A percentile compares a stretch with the other conserved stretches of the same genome.
phyloP scores from a whole-genome alignment of 2,888 invertebrate genomes.

The Drosophila acutilabella region DNA sequence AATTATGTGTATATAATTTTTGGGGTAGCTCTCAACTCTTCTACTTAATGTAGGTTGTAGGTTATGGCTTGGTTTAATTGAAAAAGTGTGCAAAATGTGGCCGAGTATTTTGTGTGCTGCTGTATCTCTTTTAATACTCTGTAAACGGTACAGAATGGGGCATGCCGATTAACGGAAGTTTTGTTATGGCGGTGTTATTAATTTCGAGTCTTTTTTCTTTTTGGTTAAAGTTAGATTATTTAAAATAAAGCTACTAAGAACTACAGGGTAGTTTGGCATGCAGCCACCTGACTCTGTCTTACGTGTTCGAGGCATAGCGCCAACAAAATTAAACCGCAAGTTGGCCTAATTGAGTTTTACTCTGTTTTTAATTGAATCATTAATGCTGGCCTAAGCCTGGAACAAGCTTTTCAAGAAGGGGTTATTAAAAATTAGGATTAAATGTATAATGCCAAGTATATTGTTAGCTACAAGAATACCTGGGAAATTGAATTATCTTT shows the following conservation, averaged over 20 bases:
- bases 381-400: conserved; percentile 24
- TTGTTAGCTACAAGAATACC: conserved; percentile 7
- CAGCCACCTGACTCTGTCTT: too few relatives aligned
- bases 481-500: conserved; percentile 8
- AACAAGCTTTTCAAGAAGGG: conserved; percentile 3
- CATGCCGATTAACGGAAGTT: not conserved
- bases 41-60: conserved; percentile 18
- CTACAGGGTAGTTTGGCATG: not conserved
- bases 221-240: too few relatives aligned
- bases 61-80: conserved; percentile 39
- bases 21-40: conserved; percentile 32
- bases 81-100: conserved; percentile 51
- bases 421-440: conserved; percentile 24
- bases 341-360: conserved; percentile 51
- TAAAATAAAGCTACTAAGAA: not conserved
- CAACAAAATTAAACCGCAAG: conserved; percentile 26
- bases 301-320: conserved; percentile 11
- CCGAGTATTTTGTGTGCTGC: conserved; percentile 15
- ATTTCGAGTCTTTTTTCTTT: too few relatives aligned
- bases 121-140: conserved; percentile 12
- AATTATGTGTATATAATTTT: conserved; percentile 39
- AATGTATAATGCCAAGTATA: not conserved
- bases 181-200: not conserved
- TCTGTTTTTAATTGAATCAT: conserved; percentile 46
- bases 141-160: not conserved